Evolutionary conservation across 2,888 invertebrate species (phyloP).

Genomic region (Andrena flavipes): DNA sequence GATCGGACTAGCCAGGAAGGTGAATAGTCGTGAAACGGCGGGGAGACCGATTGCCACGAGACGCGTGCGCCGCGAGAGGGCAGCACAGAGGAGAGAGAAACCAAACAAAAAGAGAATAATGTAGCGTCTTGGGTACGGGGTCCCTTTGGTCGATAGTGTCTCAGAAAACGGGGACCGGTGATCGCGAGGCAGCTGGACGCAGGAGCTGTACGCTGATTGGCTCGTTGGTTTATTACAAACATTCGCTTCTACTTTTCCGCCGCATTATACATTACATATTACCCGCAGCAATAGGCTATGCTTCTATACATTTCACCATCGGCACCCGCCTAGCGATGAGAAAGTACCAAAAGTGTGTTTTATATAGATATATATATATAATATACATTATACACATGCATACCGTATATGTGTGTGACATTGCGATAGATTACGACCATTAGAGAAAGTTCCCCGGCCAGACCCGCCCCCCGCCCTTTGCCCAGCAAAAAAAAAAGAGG

Average conservation of each 20-base stretch:
- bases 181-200: constrained; percentile 78
- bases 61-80: not conserved
- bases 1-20: too few species aligned
- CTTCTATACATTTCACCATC: constrained; percentile 80
- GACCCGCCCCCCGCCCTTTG: too few species aligned
- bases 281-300: constrained; percentile 82
- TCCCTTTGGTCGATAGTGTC: constrained; percentile 72
- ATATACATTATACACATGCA: constrained; percentile 7
- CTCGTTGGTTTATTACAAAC: constrained; percentile 84
- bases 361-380: constrained; percentile 10
- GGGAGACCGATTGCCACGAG: too few species aligned
- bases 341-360: constrained; percentile 63
- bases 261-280: constrained; percentile 78
- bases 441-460: constrained; percentile 42
- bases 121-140: not conserved
- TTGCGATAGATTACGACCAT: not conserved
- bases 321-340: constrained; percentile 83
- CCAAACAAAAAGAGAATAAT: constrained; percentile 4
- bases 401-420: constrained; percentile 40
- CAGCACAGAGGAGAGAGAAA: not conserved
- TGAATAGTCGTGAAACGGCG: too few species aligned
- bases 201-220: constrained; percentile 84
- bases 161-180: constrained; percentile 72
- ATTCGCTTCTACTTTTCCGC: constrained; percentile 82
- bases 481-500: not conserved